Conservation (phyloP, 2,797 vertebrate species). For the Rhyacichthys aspro region DNA sequence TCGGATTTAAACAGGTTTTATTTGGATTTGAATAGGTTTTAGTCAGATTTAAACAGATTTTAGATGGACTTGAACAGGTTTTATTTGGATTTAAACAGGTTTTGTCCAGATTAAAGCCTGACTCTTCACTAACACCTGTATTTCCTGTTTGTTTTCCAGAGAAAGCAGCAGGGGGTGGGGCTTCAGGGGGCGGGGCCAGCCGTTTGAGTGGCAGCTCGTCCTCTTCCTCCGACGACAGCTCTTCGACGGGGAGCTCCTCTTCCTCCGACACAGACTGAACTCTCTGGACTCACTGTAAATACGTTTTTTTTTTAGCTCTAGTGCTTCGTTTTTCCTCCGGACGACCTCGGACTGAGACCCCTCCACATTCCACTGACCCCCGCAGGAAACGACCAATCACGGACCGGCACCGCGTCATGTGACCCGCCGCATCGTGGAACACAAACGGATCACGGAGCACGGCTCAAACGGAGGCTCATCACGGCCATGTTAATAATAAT, state of each 20-base stretch:
- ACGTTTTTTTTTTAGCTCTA: neutral
- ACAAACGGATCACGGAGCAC: no score
- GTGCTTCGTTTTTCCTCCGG: neutral
- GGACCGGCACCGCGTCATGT: neutral
- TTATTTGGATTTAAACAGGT: no score
- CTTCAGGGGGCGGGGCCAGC: conserved; percentile 88
- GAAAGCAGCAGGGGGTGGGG: conserved; percentile 84
- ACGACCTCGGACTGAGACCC: conserved; percentile 1
- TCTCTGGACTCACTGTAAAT: conserved; percentile 26
- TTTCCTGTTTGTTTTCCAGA: conserved; percentile 73
- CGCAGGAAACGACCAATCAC: neutral
- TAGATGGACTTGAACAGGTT: no score
- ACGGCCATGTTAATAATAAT: no score
- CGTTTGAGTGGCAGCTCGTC: conserved; percentile 93
- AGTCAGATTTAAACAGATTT: no score
- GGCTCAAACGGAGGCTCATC: no score
- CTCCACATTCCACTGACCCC: conserved; percentile 8
- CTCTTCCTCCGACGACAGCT: conserved; percentile 95
- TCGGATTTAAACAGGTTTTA: no score
- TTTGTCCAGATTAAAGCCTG: no score
- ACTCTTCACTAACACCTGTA: neutral
- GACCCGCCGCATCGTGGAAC: no score
- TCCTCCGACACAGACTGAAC: conserved; percentile 96
- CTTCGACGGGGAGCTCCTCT: conserved; percentile 95
- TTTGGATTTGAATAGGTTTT: no score